Base-by-base conservation (phyloP, 2,113 vertebrate genomes). In the Jaculus jaculus region DNA sequence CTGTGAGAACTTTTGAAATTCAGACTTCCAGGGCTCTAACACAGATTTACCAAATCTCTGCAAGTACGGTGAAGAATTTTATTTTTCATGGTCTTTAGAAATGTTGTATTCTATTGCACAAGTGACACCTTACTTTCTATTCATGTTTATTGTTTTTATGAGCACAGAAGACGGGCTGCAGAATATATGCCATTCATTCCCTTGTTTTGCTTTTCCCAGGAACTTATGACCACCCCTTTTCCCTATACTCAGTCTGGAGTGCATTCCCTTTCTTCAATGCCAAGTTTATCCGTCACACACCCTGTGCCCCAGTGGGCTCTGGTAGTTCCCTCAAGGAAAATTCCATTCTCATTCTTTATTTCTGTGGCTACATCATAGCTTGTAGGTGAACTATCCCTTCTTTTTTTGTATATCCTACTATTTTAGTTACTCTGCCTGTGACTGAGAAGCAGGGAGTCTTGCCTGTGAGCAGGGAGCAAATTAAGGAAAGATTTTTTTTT, bases 221-320 rank as follows among this genome's bases (percentile, higher is more conserved):
- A 2, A 2, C 28, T 42, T 18, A 7, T 18, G 39, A 32, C 24
- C 16, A 28, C 28, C 72, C 79, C 9, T 71, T 18, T 26, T 84
- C 39, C 63, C 6, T 26, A 4, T n/a, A 17, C 5, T 65, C 54
- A 39, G 39, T 87, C n/a, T 75, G 63, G 30, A 18, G 8, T 39
- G n/a, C 21, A 17, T 47, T 28, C 0, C n/a, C 34, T 51, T 73
- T n/a, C 32, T 73, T 51, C 61, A 12, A 51, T 0, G 9, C 5
- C 39, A 7, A n/a, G 4, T 30, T 82, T 65, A 37, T 82, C 24
- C 9, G 9, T 30, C 30, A 61, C 42, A 51, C 5, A 34, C 28
- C 39, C 32, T 6, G 9, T 12, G 5, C 30, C 37, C 20, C 47
- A 32, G 0, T 1, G 32, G 34, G 26, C 2, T 18, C 5, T 42